phyloP scores from a whole-genome alignment of 2,113 vertebrate species.

The Campylomormyrus tamandua region DNA sequence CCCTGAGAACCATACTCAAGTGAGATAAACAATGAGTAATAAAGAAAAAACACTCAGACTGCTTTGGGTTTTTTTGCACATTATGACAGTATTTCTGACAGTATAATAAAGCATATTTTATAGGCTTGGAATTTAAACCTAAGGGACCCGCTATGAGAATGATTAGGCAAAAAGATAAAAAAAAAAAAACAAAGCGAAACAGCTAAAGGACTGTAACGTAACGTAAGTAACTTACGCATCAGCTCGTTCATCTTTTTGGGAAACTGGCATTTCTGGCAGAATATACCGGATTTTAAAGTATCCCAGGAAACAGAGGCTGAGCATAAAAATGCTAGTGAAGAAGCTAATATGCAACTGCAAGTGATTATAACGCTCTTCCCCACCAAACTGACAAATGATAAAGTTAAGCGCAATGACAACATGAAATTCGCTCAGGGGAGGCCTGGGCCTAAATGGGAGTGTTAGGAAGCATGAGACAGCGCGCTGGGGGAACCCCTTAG shows the following conservation, averaged over 20 bases:
- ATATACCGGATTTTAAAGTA: not conserved
- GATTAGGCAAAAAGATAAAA: not conserved
- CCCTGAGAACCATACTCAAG: not conserved
- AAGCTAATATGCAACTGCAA: not conserved
- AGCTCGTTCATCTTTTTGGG: not conserved
- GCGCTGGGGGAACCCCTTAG: not conserved
- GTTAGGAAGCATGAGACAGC: not conserved
- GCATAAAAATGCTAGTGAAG: not conserved
- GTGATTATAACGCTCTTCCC: not conserved
- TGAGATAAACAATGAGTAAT: constrained; percentile 9
- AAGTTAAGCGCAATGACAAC: not conserved
- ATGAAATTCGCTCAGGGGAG: not conserved
- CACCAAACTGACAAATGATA: not conserved
- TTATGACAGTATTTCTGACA: not conserved
- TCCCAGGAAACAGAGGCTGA: not conserved
- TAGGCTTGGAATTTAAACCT: not conserved
- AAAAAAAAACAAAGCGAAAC: not conserved
- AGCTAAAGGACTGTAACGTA: not conserved
- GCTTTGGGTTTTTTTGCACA: not conserved
- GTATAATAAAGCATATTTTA: not conserved
- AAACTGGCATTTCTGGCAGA: not conserved
- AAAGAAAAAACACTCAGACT: not conserved
- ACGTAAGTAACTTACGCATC: not conserved
- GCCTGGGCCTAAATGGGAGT: not conserved
- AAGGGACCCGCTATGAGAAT: not conserved